Conservation (phyloP, 2,888 invertebrate species). For the Trisateles emortualis region DNA sequence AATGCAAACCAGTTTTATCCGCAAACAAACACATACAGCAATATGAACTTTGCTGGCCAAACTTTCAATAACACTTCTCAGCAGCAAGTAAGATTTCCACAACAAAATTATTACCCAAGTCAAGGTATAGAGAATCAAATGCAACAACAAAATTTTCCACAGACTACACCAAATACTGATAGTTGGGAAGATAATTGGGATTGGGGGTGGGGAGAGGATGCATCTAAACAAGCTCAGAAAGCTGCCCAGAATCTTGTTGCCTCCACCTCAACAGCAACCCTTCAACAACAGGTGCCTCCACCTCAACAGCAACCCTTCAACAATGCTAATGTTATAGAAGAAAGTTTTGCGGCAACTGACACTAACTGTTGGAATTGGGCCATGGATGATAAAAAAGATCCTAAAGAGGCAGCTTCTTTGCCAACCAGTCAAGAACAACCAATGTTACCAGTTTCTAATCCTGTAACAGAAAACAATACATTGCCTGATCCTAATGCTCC, state of each 20-base stretch:
- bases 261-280: conserved; percentile 44
- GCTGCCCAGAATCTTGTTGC: conserved; percentile 47
- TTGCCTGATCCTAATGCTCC: conserved; percentile 46
- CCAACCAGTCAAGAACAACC: conserved; percentile 43
- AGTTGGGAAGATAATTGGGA: conserved; percentile 85
- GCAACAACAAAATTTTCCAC: conserved; percentile 58
- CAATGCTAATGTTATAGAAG: conserved; percentile 84
- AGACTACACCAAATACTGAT: conserved; percentile 62
- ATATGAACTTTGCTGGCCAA: conserved; percentile 64
- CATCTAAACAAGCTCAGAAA: conserved; percentile 72
- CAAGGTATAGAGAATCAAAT: conserved; percentile 46
- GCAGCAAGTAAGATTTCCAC: conserved; percentile 60
- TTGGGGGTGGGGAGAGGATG: conserved; percentile 88
- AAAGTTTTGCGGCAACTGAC: conserved; percentile 86
- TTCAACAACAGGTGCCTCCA: conserved; percentile 42
- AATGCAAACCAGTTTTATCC: conserved; percentile 72
- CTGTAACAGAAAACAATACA: conserved; percentile 50
- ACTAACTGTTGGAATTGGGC: conserved; percentile 87
- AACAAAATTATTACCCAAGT: conserved; percentile 69
- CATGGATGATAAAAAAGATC: conserved; percentile 79
- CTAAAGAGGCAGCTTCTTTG: conserved; percentile 40
- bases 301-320: conserved; percentile 57
- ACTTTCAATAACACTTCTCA: conserved; percentile 56
- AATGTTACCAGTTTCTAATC: conserved; percentile 41
- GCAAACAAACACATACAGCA: conserved; percentile 63